These are phyloP conservation scores for Apotomis betuletana DNA, from an alignment of 2,888 invertebrate species.

Conservation along the genomic window DNA sequence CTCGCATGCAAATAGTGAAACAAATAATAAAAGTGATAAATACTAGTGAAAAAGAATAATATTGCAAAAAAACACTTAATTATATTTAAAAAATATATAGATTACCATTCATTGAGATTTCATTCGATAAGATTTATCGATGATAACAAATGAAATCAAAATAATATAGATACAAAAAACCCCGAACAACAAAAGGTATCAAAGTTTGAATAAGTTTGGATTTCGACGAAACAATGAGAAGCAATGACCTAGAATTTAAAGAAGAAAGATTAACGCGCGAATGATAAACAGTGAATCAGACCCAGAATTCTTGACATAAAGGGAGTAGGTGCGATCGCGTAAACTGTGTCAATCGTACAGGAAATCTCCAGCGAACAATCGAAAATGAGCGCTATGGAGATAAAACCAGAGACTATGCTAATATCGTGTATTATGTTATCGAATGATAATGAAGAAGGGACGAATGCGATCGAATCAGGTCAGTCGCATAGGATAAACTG, in stretches of 20 bases:
- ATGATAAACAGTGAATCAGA: conserved; percentile 32
- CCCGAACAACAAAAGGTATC: neutral
- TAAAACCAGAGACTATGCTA: conserved; percentile 46
- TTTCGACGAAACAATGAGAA: conserved; percentile 10
- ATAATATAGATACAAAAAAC: neutral
- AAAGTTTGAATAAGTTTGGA: neutral
- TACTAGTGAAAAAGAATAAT: too few relatives aligned
- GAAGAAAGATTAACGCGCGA: conserved; percentile 35
- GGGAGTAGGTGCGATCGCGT: conserved; percentile 53
- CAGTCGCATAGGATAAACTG: conserved; percentile 59
- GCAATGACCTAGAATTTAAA: conserved; percentile 35
- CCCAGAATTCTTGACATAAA: conserved; percentile 57
- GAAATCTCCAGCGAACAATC: conserved; percentile 42
- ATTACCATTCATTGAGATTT: too few relatives aligned
- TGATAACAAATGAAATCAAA: neutral
- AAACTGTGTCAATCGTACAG: conserved; percentile 58
- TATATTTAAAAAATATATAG: too few relatives aligned
- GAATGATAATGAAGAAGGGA: conserved; percentile 58
- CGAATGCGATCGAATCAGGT: conserved; percentile 66
- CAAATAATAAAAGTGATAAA: too few relatives aligned
- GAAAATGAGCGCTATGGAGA: conserved; percentile 50
- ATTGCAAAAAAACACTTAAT: too few relatives aligned
- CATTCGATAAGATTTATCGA: neutral
- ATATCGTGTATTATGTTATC: conserved; percentile 54
- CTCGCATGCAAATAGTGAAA: too few relatives aligned